A percentile compares a stretch with the other conserved stretches of the same genome.
phyloP scores from a whole-genome alignment of 1,140 invertebrate species.

The Drosophila littoralis region DNA sequence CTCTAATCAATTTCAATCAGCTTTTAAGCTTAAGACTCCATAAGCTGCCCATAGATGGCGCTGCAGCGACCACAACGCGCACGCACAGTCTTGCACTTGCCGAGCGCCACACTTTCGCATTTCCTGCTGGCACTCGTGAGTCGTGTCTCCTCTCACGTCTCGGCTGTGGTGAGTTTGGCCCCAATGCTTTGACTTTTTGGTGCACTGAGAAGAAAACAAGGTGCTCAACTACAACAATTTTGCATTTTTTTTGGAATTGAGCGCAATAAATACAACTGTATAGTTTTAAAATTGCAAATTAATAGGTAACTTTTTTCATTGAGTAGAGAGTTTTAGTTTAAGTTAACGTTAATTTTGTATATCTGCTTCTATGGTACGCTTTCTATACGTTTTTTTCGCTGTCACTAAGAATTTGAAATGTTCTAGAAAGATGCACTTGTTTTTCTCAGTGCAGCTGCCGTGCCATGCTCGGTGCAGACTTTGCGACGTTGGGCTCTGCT shows the following conservation, averaged over 20 bases:
- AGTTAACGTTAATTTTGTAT: no score
- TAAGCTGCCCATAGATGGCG: slow-evolving; percentile 67
- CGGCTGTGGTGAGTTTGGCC: slow-evolving; percentile 65
- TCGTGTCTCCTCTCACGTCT: slow-evolving; percentile 19
- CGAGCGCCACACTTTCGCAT: slow-evolving; percentile 46
- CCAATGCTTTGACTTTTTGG: slow-evolving; percentile 3
- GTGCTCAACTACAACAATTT: no score
- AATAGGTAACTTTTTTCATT: not conserved
- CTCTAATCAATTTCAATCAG: slow-evolving; percentile 33
- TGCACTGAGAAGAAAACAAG: slow-evolving; percentile 6
- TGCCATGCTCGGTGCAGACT: slow-evolving; percentile 55
- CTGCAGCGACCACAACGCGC: slow-evolving; percentile 5
- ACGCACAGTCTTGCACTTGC: slow-evolving; percentile 35
- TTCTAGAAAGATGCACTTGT: not conserved
- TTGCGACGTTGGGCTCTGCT: slow-evolving; percentile 43
- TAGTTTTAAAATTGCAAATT: not conserved
- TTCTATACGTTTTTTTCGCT: not conserved
- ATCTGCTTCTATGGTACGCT: no score
- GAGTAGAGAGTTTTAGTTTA: no score
- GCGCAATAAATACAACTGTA: no score
- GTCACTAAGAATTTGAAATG: not conserved
- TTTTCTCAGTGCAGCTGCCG: slow-evolving; percentile 18
- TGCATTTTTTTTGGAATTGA: not conserved
- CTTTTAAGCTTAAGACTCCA: not conserved
- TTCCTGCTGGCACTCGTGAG: slow-evolving; percentile 49